Percentiles rank a stretch among this genome's conserved stretches.
phyloP scores from a whole-genome alignment of 2,888 invertebrate genomes.

The Lordiphosa andalusiaca region DNA sequence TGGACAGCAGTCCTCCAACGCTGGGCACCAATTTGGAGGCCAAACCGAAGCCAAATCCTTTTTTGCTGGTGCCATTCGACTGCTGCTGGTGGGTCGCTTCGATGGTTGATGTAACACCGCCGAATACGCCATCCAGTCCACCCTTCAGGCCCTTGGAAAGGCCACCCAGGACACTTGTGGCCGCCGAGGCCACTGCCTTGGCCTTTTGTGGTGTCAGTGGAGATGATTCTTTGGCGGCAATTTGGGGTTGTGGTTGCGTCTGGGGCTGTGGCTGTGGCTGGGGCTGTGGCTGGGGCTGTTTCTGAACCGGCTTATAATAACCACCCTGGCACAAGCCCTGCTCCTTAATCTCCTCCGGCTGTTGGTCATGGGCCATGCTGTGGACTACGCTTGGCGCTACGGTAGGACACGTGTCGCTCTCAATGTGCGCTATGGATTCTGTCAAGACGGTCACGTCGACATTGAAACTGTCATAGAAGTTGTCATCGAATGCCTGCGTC shows the following conservation, averaged over 20 bases:
- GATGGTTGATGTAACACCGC: constrained; percentile 54
- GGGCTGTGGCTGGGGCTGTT: constrained; percentile 6
- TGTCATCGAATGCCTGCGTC: constrained; percentile 65
- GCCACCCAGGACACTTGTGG: constrained; percentile 70
- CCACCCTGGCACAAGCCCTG: constrained; percentile 21
- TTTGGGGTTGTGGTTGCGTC: neutral
- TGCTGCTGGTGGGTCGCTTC: constrained; percentile 24
- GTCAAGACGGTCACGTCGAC: constrained; percentile 67
- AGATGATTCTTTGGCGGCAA: neutral
- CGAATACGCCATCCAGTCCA: constrained; percentile 75
- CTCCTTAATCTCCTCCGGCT: neutral
- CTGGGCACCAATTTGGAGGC: constrained; percentile 77
- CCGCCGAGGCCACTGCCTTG: constrained; percentile 63
- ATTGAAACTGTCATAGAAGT: constrained; percentile 72
- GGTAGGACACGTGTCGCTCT: constrained; percentile 22
- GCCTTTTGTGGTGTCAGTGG: constrained; percentile 48
- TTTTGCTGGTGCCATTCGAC: constrained; percentile 35
- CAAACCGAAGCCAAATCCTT: constrained; percentile 71
- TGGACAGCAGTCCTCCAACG: constrained; percentile 63
- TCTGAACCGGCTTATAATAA: constrained; percentile 54
- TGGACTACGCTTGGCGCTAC: constrained; percentile 3
- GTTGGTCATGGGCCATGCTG: neutral
- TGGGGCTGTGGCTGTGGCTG: neutral
- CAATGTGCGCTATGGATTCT: constrained; percentile 37
- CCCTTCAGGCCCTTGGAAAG: constrained; percentile 77